A percentile compares a stretch with the other conserved stretches of the same genome.
Evolutionary conservation across 2,888 invertebrate species (phyloP).

Genomic region (Campoplex nolae): DNA sequence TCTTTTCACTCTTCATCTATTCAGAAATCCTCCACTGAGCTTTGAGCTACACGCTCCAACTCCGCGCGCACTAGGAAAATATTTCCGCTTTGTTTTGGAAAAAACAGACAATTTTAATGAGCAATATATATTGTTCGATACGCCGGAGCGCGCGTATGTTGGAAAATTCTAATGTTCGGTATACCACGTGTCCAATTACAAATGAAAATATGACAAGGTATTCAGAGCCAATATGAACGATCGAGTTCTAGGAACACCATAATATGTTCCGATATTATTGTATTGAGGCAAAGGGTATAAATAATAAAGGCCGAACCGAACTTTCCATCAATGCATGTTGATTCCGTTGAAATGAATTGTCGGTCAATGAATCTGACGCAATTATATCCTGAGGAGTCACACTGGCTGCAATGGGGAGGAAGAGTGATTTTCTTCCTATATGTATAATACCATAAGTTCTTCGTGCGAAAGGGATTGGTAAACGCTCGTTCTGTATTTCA

Average conservation of each 20-base stretch:
- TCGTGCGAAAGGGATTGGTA: neutral
- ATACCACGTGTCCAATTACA: too few species aligned
- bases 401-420: too few species aligned
- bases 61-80: neutral
- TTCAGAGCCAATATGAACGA: neutral
- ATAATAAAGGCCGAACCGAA: constrained; percentile 26
- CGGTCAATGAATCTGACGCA: neutral
- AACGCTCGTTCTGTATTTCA: constrained; percentile 9
- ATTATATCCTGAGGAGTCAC: too few species aligned
- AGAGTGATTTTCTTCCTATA: too few species aligned
- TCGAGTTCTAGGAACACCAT: neutral
- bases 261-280: neutral
- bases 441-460: neutral
- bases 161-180: too few species aligned
- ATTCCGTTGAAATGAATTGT: constrained; percentile 75
- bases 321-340: constrained; percentile 61
- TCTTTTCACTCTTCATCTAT: constrained; percentile 33
- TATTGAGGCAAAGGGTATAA: neutral
- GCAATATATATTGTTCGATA: neutral
- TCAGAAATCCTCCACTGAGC: constrained; percentile 27
- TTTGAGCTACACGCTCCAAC: neutral
- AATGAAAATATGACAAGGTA: too few species aligned
- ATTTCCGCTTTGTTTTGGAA: neutral
- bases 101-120: neutral
- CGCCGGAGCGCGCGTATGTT: too few species aligned